Evolutionary conservation across 2,888 invertebrate species (phyloP), one percentile per base, ranked within the genome.

Genomic region (Cheilosia soror): DNA sequence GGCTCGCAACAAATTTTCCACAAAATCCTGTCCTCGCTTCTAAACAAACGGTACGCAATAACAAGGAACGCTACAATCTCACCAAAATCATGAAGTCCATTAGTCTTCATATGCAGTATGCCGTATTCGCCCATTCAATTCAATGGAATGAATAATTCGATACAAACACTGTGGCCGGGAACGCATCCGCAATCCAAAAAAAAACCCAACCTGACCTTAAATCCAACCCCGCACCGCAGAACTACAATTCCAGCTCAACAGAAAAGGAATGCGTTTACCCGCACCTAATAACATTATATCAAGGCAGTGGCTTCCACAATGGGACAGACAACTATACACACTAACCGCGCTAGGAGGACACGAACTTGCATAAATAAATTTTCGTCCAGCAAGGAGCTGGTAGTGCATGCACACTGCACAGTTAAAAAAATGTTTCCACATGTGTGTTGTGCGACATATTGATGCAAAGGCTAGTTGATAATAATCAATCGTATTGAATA

Each of bases 361-460:
- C 72, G 42, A 51, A 53, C 62, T 72, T 62, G 62, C 72, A 62
- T 72, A 31, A 53, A 72, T 72, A 71, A 37, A 47, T 29, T 51
- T 5, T 40, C 37, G 33, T 20, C n/a, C 27, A 40, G 4, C 25
- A 27, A 42, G 15, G 15, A n/a, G 5, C 6, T 6, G 31, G 11
- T 29, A 15, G 15, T 44, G 44, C 7, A 15, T 62, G 62, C 29
- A 44, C n/a, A 63, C 13, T 60, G 27, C 42, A 44, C 6, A 31
- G 20, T 4, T 11, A 33, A 15, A 15, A 20, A 20, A 15, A 47
- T 6, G 2, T 31, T 11, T 20, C 29, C n/a, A 27, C n/a, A 51
- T 37, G 51, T 37, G 5, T 9, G n/a, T 27, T 51, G 37, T 51
- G n/a, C 20, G 33, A 27, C 49, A 25, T n/a, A 31, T 31, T 47